Percentiles rank a stretch among this genome's conserved stretches.
Conservation (phyloP, 2,113 vertebrate genomes). For the Stomatorhinus ivindoensis region DNA sequence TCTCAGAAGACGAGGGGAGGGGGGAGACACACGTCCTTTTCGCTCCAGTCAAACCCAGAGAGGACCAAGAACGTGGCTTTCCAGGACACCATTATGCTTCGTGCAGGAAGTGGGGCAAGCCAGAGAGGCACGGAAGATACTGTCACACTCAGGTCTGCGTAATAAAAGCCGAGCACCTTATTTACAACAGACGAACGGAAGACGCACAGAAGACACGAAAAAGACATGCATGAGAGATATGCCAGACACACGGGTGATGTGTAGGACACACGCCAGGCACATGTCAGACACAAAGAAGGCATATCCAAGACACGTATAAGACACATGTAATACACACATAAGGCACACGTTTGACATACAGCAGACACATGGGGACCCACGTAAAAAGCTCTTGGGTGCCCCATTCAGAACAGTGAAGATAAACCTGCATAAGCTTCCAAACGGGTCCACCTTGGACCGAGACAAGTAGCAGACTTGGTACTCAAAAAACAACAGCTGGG, state of each 20-base stretch:
- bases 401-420: background rate
- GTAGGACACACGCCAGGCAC: background rate
- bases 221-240: background rate
- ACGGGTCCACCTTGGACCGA: background rate
- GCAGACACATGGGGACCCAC: background rate
- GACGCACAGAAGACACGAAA: background rate
- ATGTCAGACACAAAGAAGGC: background rate
- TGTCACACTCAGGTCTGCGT: background rate
- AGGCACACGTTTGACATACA: background rate
- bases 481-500: background rate
- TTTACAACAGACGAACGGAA: constrained; percentile 13
- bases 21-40: background rate
- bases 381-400: background rate
- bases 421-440: background rate
- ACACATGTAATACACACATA: background rate
- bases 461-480: background rate
- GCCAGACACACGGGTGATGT: background rate
- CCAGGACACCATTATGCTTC: background rate
- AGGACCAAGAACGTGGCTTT: background rate
- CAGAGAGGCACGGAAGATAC: background rate
- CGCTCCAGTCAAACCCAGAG: background rate
- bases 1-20: background rate
- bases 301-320: background rate
- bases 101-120: background rate
- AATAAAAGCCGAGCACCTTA: constrained; percentile 4